A percentile compares a stretch with the other conserved stretches of the same genome.
Evolutionary conservation across 2,888 invertebrate genomes (phyloP).

Genomic region (Sarcophaga variegata): DNA sequence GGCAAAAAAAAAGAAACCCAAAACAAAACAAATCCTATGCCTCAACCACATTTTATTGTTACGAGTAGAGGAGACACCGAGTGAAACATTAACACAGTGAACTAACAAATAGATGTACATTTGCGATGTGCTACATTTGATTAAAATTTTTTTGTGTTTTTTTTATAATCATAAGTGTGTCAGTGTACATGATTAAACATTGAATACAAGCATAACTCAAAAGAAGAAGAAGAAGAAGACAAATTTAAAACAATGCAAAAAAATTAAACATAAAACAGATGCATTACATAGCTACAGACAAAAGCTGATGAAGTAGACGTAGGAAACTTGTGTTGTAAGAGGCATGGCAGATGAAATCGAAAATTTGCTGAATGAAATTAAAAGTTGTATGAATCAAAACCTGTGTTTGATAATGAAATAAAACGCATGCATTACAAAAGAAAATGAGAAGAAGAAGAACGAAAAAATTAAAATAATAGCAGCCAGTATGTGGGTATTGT

Average conservation of each 20-base stretch:
- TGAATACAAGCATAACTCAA: slow-evolving; percentile 20
- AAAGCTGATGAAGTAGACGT: background rate
- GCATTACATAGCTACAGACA: slow-evolving; percentile 30
- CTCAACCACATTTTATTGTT: slow-evolving; percentile 2
- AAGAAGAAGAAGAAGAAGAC: background rate
- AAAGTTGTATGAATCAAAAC: slow-evolving; percentile 19
- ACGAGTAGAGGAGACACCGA: background rate
- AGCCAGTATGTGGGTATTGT: background rate
- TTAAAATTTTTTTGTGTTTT: slow-evolving; percentile 19
- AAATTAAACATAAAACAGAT: slow-evolving; percentile 16
- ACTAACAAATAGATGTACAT: slow-evolving; percentile 23
- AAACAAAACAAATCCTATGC: slow-evolving; percentile 28
- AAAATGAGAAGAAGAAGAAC: background rate
- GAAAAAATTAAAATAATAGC: background rate
- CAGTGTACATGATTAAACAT: slow-evolving; percentile 59
- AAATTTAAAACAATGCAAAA: slow-evolving; percentile 21
- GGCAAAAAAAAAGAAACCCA: slow-evolving; percentile 16
- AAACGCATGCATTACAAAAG: background rate
- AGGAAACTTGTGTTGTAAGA: slow-evolving; percentile 42
- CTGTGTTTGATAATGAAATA: slow-evolving; percentile 43
- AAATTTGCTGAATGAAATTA: slow-evolving; percentile 15
- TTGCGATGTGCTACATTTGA: slow-evolving; percentile 66
- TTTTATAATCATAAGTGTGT: slow-evolving; percentile 31
- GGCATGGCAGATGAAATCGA: slow-evolving; percentile 30
- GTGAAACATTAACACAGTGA: background rate